Conservation (phyloP, 2,888 invertebrate genomes). For the Tetragonisca angustula region DNA sequence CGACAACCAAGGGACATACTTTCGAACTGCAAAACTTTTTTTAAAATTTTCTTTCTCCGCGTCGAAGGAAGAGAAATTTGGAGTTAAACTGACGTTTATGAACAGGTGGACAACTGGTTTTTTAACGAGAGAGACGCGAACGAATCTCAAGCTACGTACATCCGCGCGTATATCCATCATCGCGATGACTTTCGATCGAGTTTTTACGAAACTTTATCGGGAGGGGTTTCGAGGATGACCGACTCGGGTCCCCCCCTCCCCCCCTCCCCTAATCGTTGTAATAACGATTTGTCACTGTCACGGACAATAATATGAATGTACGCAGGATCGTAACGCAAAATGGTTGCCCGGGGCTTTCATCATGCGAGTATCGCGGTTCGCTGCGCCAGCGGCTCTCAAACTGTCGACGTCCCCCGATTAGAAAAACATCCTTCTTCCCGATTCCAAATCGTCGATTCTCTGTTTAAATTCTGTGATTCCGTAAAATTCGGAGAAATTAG, state of each 20-base stretch:
- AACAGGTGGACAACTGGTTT: neutral
- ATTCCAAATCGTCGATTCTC: too few species aligned
- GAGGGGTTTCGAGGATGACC: neutral
- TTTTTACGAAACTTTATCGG: neutral
- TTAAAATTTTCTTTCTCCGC: too few species aligned
- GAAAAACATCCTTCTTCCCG: neutral
- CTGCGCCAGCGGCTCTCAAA: conserved; percentile 29
- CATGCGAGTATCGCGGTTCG: conserved; percentile 7
- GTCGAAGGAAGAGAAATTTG: neutral
- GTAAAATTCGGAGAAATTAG: too few species aligned
- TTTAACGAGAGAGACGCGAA: neutral
- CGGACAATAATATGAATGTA: conserved; percentile 46
- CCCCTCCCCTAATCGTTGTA: conserved; percentile 41
- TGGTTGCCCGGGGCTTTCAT: conserved; percentile 51
- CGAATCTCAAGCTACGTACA: neutral
- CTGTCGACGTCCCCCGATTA: neutral
- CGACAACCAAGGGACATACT: neutral
- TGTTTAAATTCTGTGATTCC: too few species aligned
- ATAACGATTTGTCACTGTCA: conserved; percentile 55
- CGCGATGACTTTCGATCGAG: conserved; percentile 4
- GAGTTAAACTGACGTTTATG: neutral
- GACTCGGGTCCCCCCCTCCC: neutral
- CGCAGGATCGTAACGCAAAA: conserved; percentile 36
- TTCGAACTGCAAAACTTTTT: too few species aligned
- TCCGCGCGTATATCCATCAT: neutral